Conservation (phyloP, 2,888 invertebrate genomes). For the Stenichneumon culpator region DNA sequence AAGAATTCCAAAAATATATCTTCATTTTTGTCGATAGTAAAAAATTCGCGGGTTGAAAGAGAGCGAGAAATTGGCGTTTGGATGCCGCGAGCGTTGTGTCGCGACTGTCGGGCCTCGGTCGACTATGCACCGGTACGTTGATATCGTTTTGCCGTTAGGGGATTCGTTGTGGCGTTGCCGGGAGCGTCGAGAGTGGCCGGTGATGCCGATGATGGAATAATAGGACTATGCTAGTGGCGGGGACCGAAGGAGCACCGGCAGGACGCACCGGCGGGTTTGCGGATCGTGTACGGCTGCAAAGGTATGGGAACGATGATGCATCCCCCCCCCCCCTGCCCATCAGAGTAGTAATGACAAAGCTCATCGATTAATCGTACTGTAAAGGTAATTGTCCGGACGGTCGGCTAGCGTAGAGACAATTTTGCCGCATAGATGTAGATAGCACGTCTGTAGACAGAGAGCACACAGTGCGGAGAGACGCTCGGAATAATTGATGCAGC, state of each 20-base stretch:
- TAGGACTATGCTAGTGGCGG: conserved; percentile 53
- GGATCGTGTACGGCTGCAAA: conserved; percentile 58
- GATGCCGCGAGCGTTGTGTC: conserved; percentile 1
- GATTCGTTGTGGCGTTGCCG: conserved; percentile 38
- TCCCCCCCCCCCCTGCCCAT: not conserved
- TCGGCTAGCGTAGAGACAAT: no score
- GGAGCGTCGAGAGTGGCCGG: conserved; percentile 6
- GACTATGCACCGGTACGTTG: conserved; percentile 7
- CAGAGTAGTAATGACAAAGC: not conserved
- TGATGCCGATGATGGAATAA: conserved; percentile 59
- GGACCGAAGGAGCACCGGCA: conserved; percentile 20
- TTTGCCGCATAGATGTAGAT: not conserved
- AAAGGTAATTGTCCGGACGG: not conserved
- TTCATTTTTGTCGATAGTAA: not conserved
- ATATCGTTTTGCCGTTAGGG: conserved; percentile 11
- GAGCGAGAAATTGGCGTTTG: not conserved
- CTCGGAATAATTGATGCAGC: conserved; percentile 56
- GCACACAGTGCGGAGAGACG: conserved; percentile 51
- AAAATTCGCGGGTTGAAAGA: not conserved
- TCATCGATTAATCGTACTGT: not conserved
- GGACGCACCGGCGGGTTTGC: conserved; percentile 37
- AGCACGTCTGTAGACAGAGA: not conserved
- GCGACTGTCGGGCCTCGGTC: conserved; percentile 34
- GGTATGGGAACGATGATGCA: conserved; percentile 36
- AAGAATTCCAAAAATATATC: not conserved